Conservation (phyloP, 2,888 invertebrate genomes). For the Pardosa pseudoannulata region DNA sequence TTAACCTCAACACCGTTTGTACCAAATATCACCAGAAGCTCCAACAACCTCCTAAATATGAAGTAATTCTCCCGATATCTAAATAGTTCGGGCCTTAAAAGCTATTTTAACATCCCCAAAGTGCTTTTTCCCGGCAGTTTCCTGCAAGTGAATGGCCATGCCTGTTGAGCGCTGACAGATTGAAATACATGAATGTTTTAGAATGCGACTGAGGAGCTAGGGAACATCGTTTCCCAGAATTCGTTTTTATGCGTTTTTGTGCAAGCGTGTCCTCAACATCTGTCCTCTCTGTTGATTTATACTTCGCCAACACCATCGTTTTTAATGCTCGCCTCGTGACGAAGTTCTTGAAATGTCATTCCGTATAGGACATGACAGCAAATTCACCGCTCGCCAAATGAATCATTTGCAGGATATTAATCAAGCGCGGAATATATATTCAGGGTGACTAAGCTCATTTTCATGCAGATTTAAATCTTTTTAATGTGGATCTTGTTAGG, state of each 20-base stretch:
- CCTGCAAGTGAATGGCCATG: not conserved
- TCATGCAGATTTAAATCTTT: too few relatives aligned
- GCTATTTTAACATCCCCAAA: conserved; percentile 15
- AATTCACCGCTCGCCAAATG: too few relatives aligned
- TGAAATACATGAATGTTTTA: conserved; percentile 27
- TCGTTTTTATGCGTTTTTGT: not conserved
- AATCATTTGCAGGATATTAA: too few relatives aligned
- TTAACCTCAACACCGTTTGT: too few relatives aligned
- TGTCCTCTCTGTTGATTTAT: conserved; percentile 18
- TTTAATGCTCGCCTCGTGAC: not conserved
- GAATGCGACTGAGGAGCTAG: not conserved
- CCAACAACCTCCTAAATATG: conserved; percentile 30
- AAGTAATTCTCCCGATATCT: conserved; percentile 13
- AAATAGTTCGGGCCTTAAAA: conserved; percentile 22
- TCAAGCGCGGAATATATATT: too few relatives aligned
- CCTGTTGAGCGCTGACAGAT: conserved; percentile 21
- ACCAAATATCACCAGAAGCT: too few relatives aligned
- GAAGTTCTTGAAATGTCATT: too few relatives aligned
- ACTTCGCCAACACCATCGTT: not conserved
- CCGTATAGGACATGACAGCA: too few relatives aligned
- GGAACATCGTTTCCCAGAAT: not conserved
- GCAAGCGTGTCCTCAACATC: conserved; percentile 4
- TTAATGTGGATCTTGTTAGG: too few relatives aligned
- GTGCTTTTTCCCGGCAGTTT: not conserved
- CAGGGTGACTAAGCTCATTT: too few relatives aligned